A percentile compares a stretch with the other conserved stretches of the same genome.
These are phyloP conservation scores for Tiphia femorata DNA, from an alignment of 2,888 invertebrate species.

Conservation along the genomic window DNA sequence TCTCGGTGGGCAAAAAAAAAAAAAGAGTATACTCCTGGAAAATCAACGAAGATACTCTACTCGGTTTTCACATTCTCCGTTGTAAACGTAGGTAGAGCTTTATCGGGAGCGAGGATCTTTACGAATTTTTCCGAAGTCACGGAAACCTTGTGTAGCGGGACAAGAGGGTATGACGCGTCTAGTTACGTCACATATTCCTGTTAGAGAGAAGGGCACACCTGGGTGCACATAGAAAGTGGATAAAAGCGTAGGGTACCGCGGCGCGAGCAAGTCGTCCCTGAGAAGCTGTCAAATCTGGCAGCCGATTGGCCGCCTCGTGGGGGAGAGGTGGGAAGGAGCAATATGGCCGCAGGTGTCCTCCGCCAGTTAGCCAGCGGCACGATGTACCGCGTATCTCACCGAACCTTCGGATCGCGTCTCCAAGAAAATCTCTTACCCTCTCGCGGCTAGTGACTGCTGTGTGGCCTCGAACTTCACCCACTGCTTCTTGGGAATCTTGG, in stretches of 20 bases:
- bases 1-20: too few species aligned
- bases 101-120: too few species aligned
- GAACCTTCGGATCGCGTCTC: too few species aligned
- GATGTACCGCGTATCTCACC: slow-evolving; percentile 31
- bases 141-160: slow-evolving; percentile 30
- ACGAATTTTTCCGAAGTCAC: background rate
- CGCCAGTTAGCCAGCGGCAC: slow-evolving; percentile 49
- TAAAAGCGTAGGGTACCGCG: slow-evolving; percentile 10
- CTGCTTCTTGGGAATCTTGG: slow-evolving; percentile 28
- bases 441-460: slow-evolving; percentile 52
- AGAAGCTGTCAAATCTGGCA: slow-evolving; percentile 54
- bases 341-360: slow-evolving; percentile 58
- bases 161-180: slow-evolving; percentile 30
- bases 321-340: slow-evolving; percentile 47
- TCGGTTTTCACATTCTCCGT: too few species aligned
- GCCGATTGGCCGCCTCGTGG: slow-evolving; percentile 32
- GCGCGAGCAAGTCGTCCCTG: slow-evolving; percentile 46
- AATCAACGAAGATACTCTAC: too few species aligned
- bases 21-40: too few species aligned
- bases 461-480: slow-evolving; percentile 26
- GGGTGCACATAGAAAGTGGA: slow-evolving; percentile 1
- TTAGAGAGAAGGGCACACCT: background rate
- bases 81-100: too few species aligned
- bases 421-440: slow-evolving; percentile 58
- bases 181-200: slow-evolving; percentile 37